Evolutionary conservation across 2,888 invertebrate genomes (phyloP), one percentile per base, ranked within the genome.

Genomic region (Agonopterix subpropinquella): DNA sequence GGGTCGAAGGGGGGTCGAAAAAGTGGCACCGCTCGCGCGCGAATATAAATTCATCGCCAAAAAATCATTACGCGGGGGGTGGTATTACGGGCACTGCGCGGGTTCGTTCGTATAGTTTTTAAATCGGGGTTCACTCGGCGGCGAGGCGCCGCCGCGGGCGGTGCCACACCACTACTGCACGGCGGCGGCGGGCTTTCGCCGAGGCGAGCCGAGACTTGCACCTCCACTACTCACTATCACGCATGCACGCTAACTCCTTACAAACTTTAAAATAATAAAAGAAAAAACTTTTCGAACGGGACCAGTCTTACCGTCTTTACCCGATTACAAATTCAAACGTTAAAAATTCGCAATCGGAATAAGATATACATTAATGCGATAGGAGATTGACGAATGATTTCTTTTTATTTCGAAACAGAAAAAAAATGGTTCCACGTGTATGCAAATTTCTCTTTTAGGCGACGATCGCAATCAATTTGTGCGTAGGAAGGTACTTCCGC

Each of bases 1-100:
- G 74, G 76, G 73, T 69, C 62, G 70, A 62, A 68, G 65, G 79
- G 87, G 80, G 80, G 80, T 85, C 85, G 87, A 88, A 88, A 88
- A 87, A 87, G 87, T 87, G 87, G 85, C 89, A 86, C 89, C 89
- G 89, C 87, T 88, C 89, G 89, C 90, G 90, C 91, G 91, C 91
- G 90, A 91, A 91, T 89, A 89, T 91, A 91, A 92, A 92, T 92
- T 92, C 92, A 92, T 92, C 92, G 92, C 93, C 93, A 93, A 93
- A 93, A 93, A 93, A 93, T 93, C 93, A 93, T 93, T 93, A 93
- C 93, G 92, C 92, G 91, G 91, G 92, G 91, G 91, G 90, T 90
- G 91, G 91, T 90, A 91, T 90, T 91, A 91, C 90, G 91, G 28
- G 81, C 75, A 77, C 79, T 80, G 87, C 84, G 88, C 83, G 86